Conservation (phyloP, 2,888 invertebrate genomes). For the Napeogenes inachia region DNA sequence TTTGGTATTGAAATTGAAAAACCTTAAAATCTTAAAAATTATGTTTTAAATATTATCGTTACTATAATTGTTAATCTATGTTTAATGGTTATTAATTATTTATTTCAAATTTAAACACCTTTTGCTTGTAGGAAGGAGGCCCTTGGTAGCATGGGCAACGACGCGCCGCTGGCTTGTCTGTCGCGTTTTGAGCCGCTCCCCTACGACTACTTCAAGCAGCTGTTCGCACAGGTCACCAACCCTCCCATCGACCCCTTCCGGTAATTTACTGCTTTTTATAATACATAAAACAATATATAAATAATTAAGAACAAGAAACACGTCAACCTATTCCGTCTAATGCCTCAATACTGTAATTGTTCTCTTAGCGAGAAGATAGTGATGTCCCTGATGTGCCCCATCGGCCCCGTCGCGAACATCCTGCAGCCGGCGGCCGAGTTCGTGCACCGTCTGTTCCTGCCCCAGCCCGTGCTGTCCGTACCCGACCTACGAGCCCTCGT, state of each 20-base stretch:
- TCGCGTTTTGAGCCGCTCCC: slow-evolving; percentile 96
- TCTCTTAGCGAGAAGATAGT: slow-evolving; percentile 92
- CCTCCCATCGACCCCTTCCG: slow-evolving; percentile 99
- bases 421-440: slow-evolving; percentile 92
- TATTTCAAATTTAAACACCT: neutral
- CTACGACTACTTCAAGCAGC: slow-evolving; percentile 98
- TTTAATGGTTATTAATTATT: neutral
- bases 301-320: neutral
- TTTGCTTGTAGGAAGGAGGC: slow-evolving; percentile 90
- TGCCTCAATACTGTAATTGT: neutral
- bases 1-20: no score
- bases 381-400: slow-evolving; percentile 97
- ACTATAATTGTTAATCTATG: no score
- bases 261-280: slow-evolving; percentile 36
- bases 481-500: slow-evolving; percentile 93
- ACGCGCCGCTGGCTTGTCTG: slow-evolving; percentile 97
- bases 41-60: no score
- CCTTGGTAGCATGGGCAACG: slow-evolving; percentile 99
- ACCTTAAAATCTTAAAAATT: no score
- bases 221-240: slow-evolving; percentile 99
- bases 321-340: neutral
- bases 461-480: slow-evolving; percentile 95
- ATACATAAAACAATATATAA: neutral
- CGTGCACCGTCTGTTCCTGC: slow-evolving; percentile 92
- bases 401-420: slow-evolving; percentile 97